Base-by-base conservation (phyloP, 37 sponge, comb jelly and placozoan genomes). In the Ephydatia muelleri region DNA sequence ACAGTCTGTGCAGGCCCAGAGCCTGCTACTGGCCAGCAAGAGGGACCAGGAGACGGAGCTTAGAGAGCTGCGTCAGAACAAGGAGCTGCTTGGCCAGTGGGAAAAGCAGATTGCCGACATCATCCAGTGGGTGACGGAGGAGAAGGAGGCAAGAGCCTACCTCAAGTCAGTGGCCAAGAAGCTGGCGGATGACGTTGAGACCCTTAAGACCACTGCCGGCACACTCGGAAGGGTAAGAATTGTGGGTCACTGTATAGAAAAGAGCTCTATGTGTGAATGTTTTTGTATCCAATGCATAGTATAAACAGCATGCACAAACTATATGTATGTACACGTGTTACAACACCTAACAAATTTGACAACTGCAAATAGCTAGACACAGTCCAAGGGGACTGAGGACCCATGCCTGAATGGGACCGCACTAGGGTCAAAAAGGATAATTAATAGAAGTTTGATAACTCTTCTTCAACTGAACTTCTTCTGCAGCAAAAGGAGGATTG, bases 51-150 rank as follows among this genome's bases (percentile, higher is more conserved):
- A 95, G 40, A 47, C 73, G 12, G 90, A 92, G 38, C 79, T 91
- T 37, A 65, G 78, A 28, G 94, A 94, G 38, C 65, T 90, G 72
- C 72, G 86, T 27, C 78, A 89, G 81, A 88, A 90, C 78, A 89
- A 92, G 70, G 91, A 92, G 39, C 93, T 89, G 65, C 77, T 91
- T 23, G 80, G 84, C 27, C 89, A 88, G 81, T 95, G 95, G 95
- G 95, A 95, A 84, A 32, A 68, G 43, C 95, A 95, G 82, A 95
- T 95, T 66, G 90, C 93, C 19, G 93, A 92, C 73, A 89, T 95
- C 78, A 88, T 95, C 31, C 93, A 95, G 78, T 92, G 94, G 92
- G 95, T 96, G 67, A 73, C 92, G 3, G 97, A 92, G 30, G 97
- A 96, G 82, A 91, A 89, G 70, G 93, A 91, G 19, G 96, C 90